phyloP scores from a whole-genome alignment of 2,888 invertebrate species.

The Sicus ferrugineus region DNA sequence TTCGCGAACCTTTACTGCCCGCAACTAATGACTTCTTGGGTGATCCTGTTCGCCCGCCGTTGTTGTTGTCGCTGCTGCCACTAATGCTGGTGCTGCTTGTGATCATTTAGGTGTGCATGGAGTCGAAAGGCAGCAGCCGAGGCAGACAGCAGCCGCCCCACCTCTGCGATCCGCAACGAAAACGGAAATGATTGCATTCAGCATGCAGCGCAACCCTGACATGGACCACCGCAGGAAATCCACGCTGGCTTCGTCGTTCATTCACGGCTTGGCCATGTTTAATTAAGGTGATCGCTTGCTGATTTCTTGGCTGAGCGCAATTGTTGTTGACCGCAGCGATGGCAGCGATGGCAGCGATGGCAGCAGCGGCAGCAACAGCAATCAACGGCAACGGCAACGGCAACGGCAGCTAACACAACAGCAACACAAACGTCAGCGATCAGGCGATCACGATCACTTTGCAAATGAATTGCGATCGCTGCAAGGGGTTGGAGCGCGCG shows the following conservation, averaged over 20 bases:
- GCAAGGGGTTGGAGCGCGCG: too few relatives aligned
- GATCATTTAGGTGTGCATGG: not conserved
- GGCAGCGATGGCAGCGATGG: constrained; percentile 3
- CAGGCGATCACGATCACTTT: constrained; percentile 29
- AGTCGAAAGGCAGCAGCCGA: not conserved
- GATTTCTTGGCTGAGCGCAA: constrained; percentile 24
- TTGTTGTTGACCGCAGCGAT: constrained; percentile 1
- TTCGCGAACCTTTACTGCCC: not conserved
- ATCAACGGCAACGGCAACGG: not conserved
- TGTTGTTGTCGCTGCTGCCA: not conserved
- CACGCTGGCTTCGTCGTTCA: constrained; percentile 9
- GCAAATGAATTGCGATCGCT: constrained; percentile 26
- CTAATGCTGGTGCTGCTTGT: not conserved
- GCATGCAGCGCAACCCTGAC: constrained; percentile 11
- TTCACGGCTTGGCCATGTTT: constrained; percentile 26
- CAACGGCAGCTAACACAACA: not conserved
- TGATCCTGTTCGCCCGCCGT: constrained; percentile 16
- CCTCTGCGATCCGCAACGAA: constrained; percentile 13
- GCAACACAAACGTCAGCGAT: too few relatives aligned
- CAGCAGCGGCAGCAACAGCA: not conserved
- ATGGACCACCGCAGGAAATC: constrained; percentile 30
- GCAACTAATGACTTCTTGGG: constrained; percentile 20
- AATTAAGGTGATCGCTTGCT: constrained; percentile 34
- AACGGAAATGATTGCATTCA: constrained; percentile 25
- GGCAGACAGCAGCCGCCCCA: too few relatives aligned